phyloP scores from a whole-genome alignment of 2,113 vertebrate genomes.

The Sylvietta virens region DNA sequence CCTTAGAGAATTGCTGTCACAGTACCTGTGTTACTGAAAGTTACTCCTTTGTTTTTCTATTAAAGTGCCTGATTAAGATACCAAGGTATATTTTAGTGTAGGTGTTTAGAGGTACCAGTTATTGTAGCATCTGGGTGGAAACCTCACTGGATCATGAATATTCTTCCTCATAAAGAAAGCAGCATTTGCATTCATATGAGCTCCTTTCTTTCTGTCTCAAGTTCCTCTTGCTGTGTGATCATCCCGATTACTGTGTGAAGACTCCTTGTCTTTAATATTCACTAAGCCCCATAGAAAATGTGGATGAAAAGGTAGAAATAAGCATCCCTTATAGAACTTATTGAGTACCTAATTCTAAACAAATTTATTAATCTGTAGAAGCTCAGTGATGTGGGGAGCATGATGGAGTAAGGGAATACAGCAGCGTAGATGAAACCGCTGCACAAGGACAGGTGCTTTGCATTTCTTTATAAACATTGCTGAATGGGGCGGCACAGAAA shows the following conservation, averaged over 20 bases:
- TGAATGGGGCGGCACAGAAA: neutral
- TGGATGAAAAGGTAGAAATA: neutral
- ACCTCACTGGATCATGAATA: neutral
- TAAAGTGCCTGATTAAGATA: slow-evolving; percentile 58
- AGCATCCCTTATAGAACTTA: neutral
- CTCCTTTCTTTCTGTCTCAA: slow-evolving; percentile 3
- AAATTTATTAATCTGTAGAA: neutral
- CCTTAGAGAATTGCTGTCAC: neutral
- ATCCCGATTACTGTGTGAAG: neutral
- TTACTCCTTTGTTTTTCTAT: slow-evolving; percentile 8
- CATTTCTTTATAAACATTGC: neutral
- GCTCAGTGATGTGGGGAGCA: neutral
- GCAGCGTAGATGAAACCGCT: accelerated
- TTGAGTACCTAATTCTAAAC: neutral
- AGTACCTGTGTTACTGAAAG: neutral
- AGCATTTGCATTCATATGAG: neutral
- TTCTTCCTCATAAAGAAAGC: neutral
- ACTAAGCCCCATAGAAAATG: neutral
- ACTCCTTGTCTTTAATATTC: neutral
- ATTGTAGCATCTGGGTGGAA: slow-evolving; percentile 37
- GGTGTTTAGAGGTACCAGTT: neutral
- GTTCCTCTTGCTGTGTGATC: neutral
- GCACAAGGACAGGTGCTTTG: neutral
- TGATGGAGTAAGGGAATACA: neutral
- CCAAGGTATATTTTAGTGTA: neutral